Evolutionary conservation across 1,140 invertebrate species (phyloP).

Genomic region (Drosophila repleta): DNA sequence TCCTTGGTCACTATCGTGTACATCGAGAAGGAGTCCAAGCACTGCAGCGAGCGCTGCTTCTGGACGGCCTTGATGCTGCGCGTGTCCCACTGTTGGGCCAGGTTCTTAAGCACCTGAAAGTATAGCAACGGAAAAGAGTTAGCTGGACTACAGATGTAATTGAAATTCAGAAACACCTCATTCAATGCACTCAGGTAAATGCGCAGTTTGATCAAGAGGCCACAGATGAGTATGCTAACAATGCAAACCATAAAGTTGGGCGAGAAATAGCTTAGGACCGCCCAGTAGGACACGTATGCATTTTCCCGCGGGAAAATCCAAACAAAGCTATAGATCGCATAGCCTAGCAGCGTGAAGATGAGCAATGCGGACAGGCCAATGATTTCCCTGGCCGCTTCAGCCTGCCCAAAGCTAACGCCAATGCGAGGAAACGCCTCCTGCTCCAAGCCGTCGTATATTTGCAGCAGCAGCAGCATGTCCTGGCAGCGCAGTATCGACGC

Average conservation of each 20-base stretch:
- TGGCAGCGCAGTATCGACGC: slow-evolving; percentile 26
- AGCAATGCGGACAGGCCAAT: slow-evolving; percentile 27
- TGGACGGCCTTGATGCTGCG: slow-evolving; percentile 62
- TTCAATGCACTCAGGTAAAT: slow-evolving; percentile 60
- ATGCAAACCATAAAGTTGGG: slow-evolving; percentile 53
- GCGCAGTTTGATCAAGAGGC: slow-evolving; percentile 55
- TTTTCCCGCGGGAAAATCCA: slow-evolving; percentile 10
- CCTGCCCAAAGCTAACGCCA: slow-evolving; percentile 58
- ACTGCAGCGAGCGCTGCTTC: slow-evolving; percentile 74
- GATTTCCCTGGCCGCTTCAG: slow-evolving; percentile 32
- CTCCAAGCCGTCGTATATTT: slow-evolving; percentile 33
- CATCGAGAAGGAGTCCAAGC: slow-evolving; percentile 79
- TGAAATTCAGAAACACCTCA: slow-evolving; percentile 36
- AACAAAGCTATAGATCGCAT: slow-evolving; percentile 17
- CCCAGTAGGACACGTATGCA: background rate
- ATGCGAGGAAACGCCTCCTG: slow-evolving; percentile 45
- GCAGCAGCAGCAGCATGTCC: slow-evolving; percentile 35
- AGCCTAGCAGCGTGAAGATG: slow-evolving; percentile 6
- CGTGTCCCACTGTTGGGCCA: slow-evolving; percentile 75
- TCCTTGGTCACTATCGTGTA: slow-evolving; percentile 80
- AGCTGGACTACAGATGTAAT: background rate
- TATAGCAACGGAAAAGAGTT: background rate
- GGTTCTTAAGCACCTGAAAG: slow-evolving; percentile 73
- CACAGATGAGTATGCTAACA: slow-evolving; percentile 41
- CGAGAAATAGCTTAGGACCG: slow-evolving; percentile 52